Evolutionary conservation across 1,140 invertebrate species (phyloP).

Genomic region (Leptonema lineaticorne): DNA sequence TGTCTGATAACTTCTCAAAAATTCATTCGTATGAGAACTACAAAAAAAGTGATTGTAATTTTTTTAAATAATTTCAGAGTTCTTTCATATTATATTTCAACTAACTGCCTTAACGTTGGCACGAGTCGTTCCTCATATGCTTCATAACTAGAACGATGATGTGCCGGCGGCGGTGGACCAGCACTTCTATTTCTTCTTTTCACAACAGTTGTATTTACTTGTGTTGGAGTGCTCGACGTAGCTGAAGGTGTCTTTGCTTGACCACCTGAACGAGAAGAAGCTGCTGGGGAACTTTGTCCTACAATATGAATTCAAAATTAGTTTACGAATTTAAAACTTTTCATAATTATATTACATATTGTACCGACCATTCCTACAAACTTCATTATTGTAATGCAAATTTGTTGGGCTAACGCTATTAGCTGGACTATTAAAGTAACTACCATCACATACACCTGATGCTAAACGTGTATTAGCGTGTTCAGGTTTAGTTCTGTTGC

Average conservation of each 20-base stretch:
- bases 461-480: conserved; percentile 19
- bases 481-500: neutral
- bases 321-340: neutral
- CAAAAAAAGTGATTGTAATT: conserved; percentile 38
- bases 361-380: conserved; percentile 49
- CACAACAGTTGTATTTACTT: conserved; percentile 45
- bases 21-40: conserved; percentile 78
- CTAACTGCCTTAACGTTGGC: conserved; percentile 79
- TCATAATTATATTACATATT: neutral
- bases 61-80: neutral
- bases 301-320: too few relatives aligned
- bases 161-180: conserved; percentile 49
- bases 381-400: conserved; percentile 51
- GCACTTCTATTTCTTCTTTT: conserved; percentile 75
- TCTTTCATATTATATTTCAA: neutral
- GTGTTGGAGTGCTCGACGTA: conserved; percentile 45
- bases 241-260: conserved; percentile 56
- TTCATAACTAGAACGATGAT: conserved; percentile 73
- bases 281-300: conserved; percentile 33
- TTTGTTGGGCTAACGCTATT: conserved; percentile 51
- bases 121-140: conserved; percentile 83
- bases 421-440: conserved; percentile 44
- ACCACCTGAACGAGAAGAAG: conserved; percentile 43
- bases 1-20: conserved; percentile 68
- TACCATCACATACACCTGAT: conserved; percentile 47